phyloP scores from a whole-genome alignment of 2,113 vertebrate species.

The Cromileptes altivelis region DNA sequence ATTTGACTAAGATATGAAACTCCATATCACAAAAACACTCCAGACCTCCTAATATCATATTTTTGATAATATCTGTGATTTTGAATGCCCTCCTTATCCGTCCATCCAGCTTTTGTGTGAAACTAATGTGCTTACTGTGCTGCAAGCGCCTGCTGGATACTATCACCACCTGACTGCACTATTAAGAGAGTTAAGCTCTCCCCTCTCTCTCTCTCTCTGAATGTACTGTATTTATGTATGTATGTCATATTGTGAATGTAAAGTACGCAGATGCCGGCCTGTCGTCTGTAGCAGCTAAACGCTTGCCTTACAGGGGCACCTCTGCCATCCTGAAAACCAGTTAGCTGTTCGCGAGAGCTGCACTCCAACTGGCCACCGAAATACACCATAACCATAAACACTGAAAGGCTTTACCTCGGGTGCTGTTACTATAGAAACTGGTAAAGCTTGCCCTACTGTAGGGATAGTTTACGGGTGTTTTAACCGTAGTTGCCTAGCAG shows the following conservation, averaged over 20 bases:
- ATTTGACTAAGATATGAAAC: background rate
- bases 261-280: conserved; percentile 5
- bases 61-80: background rate
- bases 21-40: background rate
- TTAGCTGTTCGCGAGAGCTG: conserved; percentile 2
- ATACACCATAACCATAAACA: conserved; percentile 1
- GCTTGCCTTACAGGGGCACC: conserved; percentile 12
- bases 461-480: conserved; percentile 13
- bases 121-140: background rate
- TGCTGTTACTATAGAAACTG: conserved; percentile 7
- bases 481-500: background rate
- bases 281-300: conserved; percentile 1
- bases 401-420: conserved; percentile 20
- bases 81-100: background rate
- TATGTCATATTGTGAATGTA: background rate
- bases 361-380: conserved; percentile 11
- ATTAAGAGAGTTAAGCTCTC: background rate
- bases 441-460: background rate
- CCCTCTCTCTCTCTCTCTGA: conserved; percentile 26
- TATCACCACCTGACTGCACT: background rate
- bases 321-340: background rate
- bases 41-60: background rate
- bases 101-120: background rate
- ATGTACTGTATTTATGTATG: conserved; percentile 19
- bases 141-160: background rate